Evolutionary conservation across 2,113 vertebrate species (phyloP), one percentile per base, ranked within the genome.

Genomic region (Syrmaticus mikado): DNA sequence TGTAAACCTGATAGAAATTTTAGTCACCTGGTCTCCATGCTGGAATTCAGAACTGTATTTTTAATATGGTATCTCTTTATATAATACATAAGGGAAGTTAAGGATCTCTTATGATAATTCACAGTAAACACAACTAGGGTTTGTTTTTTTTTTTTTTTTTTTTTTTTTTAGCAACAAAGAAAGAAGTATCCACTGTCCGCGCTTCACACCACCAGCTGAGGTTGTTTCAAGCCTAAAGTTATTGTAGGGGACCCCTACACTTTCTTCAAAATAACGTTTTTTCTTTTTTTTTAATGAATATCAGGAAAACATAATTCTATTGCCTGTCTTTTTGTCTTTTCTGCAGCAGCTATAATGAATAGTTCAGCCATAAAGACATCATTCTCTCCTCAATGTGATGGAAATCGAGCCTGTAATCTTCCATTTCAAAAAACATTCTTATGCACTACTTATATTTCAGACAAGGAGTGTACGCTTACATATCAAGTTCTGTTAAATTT

Each of bases 61-160:
- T 67, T 82, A 13, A 14, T 14, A 34, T 2, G 1, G 1, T 48
- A 6, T 34, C 45, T 36, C 41, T 75, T 58, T 50, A 21, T n/a
- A 30, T 10, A 40, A 17, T 8, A 19, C 0, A 0, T 4, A 36
- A 8, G 3, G 15, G n/a, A 78, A 60, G 11, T 36, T 55, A 45
- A 45, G 3, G n/a, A 60, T 48, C n/a, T 67, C 10, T 3, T 2
- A 18, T 22, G 12, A 50, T 41, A 75, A 28, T 76, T 68, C 11
- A 41, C 5, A 70, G 9, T 57, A 62, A 62, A 2, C 4, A 43
- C 15, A 43, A 77, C 4, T 38, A 38, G 38, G 38, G 38, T 10
- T 38, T 38, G 9, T 38, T 38, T 38, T 38, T 38, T 38, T 38
- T 38, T 38, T 38, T 16, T 10, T 38, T 38, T 38, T 38, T 38